Conservation (phyloP, 2,888 invertebrate genomes). For the Cerceris ruficornis region DNA sequence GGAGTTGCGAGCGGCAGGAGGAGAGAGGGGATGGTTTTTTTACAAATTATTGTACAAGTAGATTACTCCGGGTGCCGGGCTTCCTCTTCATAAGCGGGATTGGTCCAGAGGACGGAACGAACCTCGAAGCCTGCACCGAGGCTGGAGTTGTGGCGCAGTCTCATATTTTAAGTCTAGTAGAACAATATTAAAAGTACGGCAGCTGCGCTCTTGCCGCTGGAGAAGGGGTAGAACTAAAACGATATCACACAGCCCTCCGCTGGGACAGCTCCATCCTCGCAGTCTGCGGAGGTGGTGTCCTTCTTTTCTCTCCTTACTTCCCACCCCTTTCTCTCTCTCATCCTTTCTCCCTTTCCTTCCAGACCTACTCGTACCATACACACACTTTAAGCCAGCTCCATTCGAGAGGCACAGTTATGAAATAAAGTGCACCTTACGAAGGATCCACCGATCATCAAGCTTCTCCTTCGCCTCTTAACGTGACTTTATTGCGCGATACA, state of each 20-base stretch:
- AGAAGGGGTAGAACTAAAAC: conserved; percentile 53
- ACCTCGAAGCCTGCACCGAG: conserved; percentile 58
- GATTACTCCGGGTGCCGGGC: conserved; percentile 49
- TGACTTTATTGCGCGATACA: conserved; percentile 34
- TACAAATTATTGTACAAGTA: conserved; percentile 64
- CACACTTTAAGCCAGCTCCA: conserved; percentile 50
- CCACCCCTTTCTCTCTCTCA: conserved; percentile 12
- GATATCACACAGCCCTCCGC: conserved; percentile 64
- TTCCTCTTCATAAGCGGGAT: conserved; percentile 60
- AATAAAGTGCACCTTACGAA: conserved; percentile 47
- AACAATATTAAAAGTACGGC: conserved; percentile 77
- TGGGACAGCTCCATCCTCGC: conserved; percentile 69
- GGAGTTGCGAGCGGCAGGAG: conserved; percentile 44
- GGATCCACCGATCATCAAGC: conserved; percentile 52
- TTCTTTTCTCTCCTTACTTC: conserved; percentile 41
- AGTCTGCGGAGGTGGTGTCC: conserved; percentile 57
- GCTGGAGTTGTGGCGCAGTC: conserved; percentile 69
- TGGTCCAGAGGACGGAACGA: conserved; percentile 56
- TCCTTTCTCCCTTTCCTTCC: conserved; percentile 17
- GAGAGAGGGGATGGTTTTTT: conserved; percentile 26
- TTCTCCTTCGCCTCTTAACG: conserved; percentile 25
- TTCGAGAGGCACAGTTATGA: conserved; percentile 53
- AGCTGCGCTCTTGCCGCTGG: conserved; percentile 65
- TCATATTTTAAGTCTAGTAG: conserved; percentile 74
- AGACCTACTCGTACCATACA: conserved; percentile 20